Percentiles rank a stretch among this genome's conserved stretches.
phyloP scores from a whole-genome alignment of 2,888 invertebrate species.

The Timema podura region DNA sequence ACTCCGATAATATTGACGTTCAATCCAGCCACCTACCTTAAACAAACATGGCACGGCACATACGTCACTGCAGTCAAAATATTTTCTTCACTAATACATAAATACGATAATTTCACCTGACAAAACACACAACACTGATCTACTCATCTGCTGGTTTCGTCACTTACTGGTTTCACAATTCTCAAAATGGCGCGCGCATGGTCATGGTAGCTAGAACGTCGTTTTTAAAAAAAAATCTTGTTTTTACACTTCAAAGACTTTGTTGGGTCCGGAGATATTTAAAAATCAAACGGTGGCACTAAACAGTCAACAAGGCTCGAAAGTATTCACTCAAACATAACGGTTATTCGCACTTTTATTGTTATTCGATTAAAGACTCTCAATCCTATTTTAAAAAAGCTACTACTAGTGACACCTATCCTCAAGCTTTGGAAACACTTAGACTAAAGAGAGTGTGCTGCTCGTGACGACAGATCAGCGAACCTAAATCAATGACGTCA shows the following conservation, averaged over 20 bases:
- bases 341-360: too few relatives aligned
- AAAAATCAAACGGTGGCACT: too few relatives aligned
- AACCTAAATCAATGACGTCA: neutral
- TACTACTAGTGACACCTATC: constrained; percentile 1
- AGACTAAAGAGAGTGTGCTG: neutral
- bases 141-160: constrained; percentile 20
- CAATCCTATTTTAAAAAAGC: too few relatives aligned
- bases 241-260: too few relatives aligned
- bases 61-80: constrained; percentile 12
- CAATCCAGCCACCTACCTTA: neutral
- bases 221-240: too few relatives aligned
- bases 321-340: too few relatives aligned
- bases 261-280: too few relatives aligned
- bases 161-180: constrained; percentile 23
- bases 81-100: constrained; percentile 20
- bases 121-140: constrained; percentile 21
- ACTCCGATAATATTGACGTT: neutral
- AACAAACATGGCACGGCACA: constrained; percentile 11
- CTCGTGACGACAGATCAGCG: constrained; percentile 7
- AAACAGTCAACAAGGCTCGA: too few relatives aligned
- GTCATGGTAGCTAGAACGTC: too few relatives aligned
- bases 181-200: constrained; percentile 25
- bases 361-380: too few relatives aligned
- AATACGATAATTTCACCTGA: constrained; percentile 21
- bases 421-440: too few relatives aligned